Percentiles rank a stretch among this genome's conserved stretches.
phyloP scores from a whole-genome alignment of 2,797 vertebrate species.

The Tapera naevia region DNA sequence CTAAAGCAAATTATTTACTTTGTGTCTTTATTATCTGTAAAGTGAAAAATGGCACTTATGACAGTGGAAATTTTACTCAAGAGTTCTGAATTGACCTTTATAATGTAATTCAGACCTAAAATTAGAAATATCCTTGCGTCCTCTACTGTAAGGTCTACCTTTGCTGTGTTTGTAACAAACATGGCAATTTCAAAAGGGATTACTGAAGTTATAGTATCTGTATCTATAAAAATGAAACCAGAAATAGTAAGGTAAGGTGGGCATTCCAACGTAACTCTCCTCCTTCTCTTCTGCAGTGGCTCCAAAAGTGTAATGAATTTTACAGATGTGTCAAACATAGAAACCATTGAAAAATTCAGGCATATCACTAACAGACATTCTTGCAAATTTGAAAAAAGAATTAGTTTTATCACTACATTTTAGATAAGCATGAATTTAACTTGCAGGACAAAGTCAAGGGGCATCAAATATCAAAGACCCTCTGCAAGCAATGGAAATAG shows the following conservation, averaged over 20 bases:
- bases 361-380: not conserved
- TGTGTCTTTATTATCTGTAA: not conserved
- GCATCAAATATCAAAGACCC: not conserved
- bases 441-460: not conserved
- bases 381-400: not conserved
- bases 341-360: not conserved
- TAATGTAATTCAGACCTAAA: not conserved
- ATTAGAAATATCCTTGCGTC: not conserved
- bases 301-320: not conserved
- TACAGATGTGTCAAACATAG: not conserved
- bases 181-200: not conserved
- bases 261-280: not conserved
- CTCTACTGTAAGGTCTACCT: not conserved
- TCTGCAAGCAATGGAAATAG: not conserved
- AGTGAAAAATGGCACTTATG: not conserved
- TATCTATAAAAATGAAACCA: not conserved
- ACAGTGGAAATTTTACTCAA: not conserved
- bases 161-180: not conserved
- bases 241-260: not conserved
- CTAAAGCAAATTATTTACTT: not conserved
- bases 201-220: rapidly evolving
- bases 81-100: not conserved
- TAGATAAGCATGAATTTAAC: not conserved
- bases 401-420: not conserved
- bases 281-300: not conserved